Evolutionary conservation across 2,888 invertebrate species (phyloP).

Genomic region (Bugula neritina): DNA sequence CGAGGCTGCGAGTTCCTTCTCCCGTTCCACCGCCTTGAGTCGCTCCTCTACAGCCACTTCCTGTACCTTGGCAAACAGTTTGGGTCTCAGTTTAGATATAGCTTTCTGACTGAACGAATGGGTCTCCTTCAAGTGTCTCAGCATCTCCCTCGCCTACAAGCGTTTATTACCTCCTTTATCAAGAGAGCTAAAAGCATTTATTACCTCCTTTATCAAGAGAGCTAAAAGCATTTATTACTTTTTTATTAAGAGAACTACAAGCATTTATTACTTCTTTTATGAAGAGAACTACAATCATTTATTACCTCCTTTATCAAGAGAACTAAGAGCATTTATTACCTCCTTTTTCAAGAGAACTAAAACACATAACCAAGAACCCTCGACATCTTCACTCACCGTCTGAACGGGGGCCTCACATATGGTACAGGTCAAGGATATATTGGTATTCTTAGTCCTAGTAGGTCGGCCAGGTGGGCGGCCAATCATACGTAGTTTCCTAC

Average conservation of each 20-base stretch:
- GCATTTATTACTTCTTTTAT: too few relatives aligned
- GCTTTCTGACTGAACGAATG: slow-evolving; percentile 1
- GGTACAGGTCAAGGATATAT: slow-evolving; percentile 10
- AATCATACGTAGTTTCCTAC: slow-evolving; percentile 8
- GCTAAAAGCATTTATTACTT: too few relatives aligned
- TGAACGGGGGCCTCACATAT: background rate
- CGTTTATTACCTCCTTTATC: too few relatives aligned
- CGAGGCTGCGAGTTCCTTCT: background rate
- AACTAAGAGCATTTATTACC: too few relatives aligned
- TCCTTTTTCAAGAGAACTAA: too few relatives aligned
- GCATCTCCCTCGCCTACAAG: background rate
- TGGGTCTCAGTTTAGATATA: background rate
- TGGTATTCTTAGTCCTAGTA: background rate
- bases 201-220: too few relatives aligned
- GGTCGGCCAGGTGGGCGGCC: slow-evolving; percentile 18
- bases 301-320: too few relatives aligned
- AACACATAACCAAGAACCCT: too few relatives aligned
- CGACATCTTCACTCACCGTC: slow-evolving; percentile 4
- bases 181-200: too few relatives aligned
- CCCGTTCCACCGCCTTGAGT: background rate
- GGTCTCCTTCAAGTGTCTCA: background rate
- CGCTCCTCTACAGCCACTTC: background rate
- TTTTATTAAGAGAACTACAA: too few relatives aligned
- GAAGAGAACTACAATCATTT: too few relatives aligned
- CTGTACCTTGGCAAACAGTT: background rate